Percentiles rank a stretch among this genome's conserved stretches.
These are phyloP conservation scores for Scopus umbretta DNA, from an alignment of 2,113 vertebrate genomes.

Conservation along the genomic window DNA sequence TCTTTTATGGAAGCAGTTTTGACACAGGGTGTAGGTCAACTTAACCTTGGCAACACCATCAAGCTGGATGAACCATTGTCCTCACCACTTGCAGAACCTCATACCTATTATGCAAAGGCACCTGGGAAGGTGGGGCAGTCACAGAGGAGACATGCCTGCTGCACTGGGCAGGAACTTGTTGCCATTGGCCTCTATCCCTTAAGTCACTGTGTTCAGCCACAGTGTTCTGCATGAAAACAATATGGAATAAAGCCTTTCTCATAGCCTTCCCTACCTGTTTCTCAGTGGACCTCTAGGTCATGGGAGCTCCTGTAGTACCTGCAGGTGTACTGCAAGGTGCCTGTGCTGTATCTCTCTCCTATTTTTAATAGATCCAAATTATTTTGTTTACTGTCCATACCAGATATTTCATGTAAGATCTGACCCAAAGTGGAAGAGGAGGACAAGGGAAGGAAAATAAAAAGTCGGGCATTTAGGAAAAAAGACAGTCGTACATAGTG, in stretches of 20 bases:
- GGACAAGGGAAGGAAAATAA: background rate
- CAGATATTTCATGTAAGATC: background rate
- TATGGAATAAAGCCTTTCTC: background rate
- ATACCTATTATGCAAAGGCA: too few species aligned
- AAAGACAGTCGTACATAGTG: background rate
- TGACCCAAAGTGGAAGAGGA: background rate
- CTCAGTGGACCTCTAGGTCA: background rate
- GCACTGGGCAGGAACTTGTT: too few species aligned
- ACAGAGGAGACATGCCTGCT: too few species aligned
- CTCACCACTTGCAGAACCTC: too few species aligned
- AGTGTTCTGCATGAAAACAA: background rate
- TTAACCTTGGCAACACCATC: too few species aligned
- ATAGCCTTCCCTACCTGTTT: background rate
- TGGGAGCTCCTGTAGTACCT: background rate
- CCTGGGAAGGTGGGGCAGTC: too few species aligned
- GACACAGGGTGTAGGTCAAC: too few species aligned
- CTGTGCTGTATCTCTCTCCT: background rate
- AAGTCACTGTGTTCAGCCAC: too few species aligned
- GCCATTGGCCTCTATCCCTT: too few species aligned
- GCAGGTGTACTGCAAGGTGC: background rate
- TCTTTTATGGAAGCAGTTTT: too few species aligned
- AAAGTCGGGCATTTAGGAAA: background rate
- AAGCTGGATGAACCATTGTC: too few species aligned
- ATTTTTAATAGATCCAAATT: background rate
- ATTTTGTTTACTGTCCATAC: background rate